These are phyloP conservation scores for Phalloptychus januarius DNA, from an alignment of 2,797 vertebrate genomes.

Conservation along the genomic window DNA sequence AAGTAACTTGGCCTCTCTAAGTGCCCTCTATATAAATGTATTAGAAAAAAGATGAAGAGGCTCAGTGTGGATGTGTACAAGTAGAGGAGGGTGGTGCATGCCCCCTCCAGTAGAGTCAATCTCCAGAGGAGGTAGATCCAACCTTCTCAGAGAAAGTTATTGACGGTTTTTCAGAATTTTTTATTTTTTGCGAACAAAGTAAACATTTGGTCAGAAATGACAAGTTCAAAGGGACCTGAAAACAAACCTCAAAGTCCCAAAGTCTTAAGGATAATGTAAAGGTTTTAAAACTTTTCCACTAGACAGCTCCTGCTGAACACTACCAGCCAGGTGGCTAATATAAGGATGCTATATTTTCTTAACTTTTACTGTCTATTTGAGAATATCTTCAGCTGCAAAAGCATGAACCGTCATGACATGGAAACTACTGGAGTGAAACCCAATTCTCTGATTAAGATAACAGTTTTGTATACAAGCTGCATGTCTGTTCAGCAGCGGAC, in stretches of 20 bases:
- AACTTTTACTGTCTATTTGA: not conserved
- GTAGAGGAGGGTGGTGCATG: not conserved
- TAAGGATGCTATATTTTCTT: not conserved
- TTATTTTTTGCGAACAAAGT: not conserved
- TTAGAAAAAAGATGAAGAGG: not conserved
- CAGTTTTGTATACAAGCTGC: not conserved
- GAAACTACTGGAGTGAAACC: not conserved
- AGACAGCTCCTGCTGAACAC: not conserved
- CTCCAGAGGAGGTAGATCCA: not conserved
- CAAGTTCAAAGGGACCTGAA: not conserved
- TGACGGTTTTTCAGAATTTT: not conserved
- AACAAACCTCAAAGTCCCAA: not conserved
- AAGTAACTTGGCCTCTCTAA: slow-evolving; percentile 4
- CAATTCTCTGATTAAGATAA: not conserved
- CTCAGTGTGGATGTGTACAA: not conserved
- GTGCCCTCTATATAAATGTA: not conserved
- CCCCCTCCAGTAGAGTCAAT: not conserved
- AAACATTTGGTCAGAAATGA: no score
- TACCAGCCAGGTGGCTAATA: not conserved
- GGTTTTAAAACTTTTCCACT: not conserved
- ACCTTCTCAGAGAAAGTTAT: not conserved
- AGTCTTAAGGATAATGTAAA: not conserved
- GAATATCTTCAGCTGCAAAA: not conserved
- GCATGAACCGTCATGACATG: not conserved
- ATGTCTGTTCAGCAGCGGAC: not conserved